Conservation (phyloP, 2,888 invertebrate genomes). For the Glaucopsyche alexis region DNA sequence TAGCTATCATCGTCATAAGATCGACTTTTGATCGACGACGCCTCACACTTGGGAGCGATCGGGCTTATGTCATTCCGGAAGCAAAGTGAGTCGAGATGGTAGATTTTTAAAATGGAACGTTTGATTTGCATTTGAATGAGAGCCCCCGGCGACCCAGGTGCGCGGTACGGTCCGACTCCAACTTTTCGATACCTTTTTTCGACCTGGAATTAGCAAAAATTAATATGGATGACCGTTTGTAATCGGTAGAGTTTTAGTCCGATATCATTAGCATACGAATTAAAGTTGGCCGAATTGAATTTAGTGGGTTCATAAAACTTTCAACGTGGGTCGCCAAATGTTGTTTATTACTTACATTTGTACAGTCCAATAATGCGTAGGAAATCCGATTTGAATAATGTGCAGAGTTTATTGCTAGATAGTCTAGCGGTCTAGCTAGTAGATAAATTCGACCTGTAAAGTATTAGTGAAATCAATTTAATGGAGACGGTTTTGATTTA, state of each 20-base stretch:
- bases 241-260: constrained; percentile 53
- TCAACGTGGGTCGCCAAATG: constrained; percentile 31
- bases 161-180: constrained; percentile 63
- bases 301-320: constrained; percentile 41
- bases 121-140: constrained; percentile 81
- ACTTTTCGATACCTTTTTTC: constrained; percentile 53
- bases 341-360: constrained; percentile 30
- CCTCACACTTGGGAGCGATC: constrained; percentile 55
- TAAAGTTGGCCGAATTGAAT: constrained; percentile 39
- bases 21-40: constrained; percentile 44
- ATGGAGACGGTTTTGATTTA: too few species aligned
- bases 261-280: constrained; percentile 56
- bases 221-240: constrained; percentile 66
- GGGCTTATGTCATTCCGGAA: constrained; percentile 78
- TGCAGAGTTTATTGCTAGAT: background rate
- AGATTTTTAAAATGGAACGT: constrained; percentile 81
- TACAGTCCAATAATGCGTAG: constrained; percentile 19
- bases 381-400: constrained; percentile 24
- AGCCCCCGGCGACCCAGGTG: constrained; percentile 79
- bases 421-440: too few species aligned
- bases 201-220: constrained; percentile 45
- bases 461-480: background rate
- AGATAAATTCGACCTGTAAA: background rate
- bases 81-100: constrained; percentile 75
- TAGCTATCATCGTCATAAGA: constrained; percentile 38